phyloP scores from a whole-genome alignment of 2,888 invertebrate genomes.

The Papilio elwesi region DNA sequence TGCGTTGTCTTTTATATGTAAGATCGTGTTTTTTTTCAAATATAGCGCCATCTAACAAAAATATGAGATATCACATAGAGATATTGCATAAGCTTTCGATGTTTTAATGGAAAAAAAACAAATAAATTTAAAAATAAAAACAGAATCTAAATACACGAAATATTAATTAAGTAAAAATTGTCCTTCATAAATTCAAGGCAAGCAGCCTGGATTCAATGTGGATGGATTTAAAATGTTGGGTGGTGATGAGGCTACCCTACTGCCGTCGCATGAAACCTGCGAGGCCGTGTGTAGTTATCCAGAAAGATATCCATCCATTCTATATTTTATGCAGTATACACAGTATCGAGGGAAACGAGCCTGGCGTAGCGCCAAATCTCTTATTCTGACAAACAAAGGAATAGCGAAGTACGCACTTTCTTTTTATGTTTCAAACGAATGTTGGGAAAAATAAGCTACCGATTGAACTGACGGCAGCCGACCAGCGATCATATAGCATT shows the following conservation, averaged over 20 bases:
- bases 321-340: neutral
- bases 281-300: neutral
- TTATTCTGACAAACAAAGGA: neutral
- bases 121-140: too few species aligned
- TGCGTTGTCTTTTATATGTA: too few species aligned
- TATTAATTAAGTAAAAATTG: too few species aligned
- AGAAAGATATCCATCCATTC: neutral
- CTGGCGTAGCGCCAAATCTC: conserved; percentile 4
- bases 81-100: too few species aligned
- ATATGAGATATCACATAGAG: too few species aligned
- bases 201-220: too few species aligned
- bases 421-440: neutral
- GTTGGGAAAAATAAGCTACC: neutral
- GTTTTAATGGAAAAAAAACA: too few species aligned
- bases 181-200: too few species aligned
- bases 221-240: too few species aligned
- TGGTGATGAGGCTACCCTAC: neutral
- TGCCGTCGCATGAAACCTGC: neutral
- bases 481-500: neutral
- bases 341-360: neutral
- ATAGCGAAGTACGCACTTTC: neutral
- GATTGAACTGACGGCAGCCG: neutral
- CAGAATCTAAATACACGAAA: too few species aligned
- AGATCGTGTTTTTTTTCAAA: too few species aligned
- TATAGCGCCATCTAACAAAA: too few species aligned